These are phyloP conservation scores for Bruchidius siliquastri DNA, from an alignment of 2,888 invertebrate species.

Conservation along the genomic window DNA sequence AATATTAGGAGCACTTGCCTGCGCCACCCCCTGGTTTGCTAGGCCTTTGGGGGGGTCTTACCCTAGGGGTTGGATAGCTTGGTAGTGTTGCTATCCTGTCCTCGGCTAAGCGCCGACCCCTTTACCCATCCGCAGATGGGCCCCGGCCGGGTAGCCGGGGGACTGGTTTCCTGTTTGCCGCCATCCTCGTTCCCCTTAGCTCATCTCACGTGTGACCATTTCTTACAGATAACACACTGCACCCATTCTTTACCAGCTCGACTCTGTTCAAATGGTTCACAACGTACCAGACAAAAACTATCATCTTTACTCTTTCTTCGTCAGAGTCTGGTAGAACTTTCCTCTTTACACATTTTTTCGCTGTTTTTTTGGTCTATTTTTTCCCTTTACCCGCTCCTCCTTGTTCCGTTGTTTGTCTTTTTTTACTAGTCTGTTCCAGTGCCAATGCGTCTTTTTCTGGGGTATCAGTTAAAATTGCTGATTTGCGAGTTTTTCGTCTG, in stretches of 20 bases:
- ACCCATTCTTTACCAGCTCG: neutral
- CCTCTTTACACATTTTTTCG: neutral
- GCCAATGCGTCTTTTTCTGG: neutral
- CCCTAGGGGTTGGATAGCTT: no score
- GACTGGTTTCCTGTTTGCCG: neutral
- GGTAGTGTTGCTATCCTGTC: no score
- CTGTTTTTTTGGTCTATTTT: neutral
- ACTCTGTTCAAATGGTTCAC: neutral
- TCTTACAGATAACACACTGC: neutral
- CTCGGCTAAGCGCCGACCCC: no score
- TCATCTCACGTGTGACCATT: neutral
- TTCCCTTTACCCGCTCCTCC: neutral
- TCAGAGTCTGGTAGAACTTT: neutral
- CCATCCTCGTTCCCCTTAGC: neutral
- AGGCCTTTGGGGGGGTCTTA: no score
- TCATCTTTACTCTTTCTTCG: neutral
- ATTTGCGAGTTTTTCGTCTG: neutral
- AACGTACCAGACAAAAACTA: conserved; percentile 1
- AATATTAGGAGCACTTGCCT: no score
- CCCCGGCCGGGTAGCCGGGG: no score
- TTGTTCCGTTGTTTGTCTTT: neutral
- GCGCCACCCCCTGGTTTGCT: no score
- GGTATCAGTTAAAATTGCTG: neutral
- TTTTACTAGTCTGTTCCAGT: neutral
- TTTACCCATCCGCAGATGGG: no score